A percentile compares a stretch with the other conserved stretches of the same genome.
Conservation (phyloP, 2,113 vertebrate species). For the Podilymbus podiceps region DNA sequence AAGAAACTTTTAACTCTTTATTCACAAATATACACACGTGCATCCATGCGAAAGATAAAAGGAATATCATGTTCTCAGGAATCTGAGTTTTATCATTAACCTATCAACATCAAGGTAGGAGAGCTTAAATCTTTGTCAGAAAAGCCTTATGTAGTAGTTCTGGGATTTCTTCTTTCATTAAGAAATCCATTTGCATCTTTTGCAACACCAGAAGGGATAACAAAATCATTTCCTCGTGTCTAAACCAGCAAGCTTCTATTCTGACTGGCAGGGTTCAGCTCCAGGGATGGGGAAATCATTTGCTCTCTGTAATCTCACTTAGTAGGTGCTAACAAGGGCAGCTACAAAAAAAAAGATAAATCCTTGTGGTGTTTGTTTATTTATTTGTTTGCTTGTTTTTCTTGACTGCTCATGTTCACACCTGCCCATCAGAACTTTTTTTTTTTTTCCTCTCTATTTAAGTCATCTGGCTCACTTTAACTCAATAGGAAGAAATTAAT, state of each 20-base stretch:
- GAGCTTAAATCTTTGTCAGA: background rate
- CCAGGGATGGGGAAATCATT: background rate
- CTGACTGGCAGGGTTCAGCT: background rate
- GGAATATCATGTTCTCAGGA: background rate
- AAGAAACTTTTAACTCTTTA: background rate
- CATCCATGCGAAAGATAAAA: background rate
- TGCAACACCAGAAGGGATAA: background rate
- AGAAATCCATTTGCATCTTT: background rate
- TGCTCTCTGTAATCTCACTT: background rate
- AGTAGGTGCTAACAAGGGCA: background rate
- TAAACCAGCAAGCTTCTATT: background rate
- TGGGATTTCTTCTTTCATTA: background rate
- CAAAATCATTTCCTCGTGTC: background rate
- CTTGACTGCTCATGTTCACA: background rate
- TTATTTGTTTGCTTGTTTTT: background rate
- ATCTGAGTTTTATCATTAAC: background rate
- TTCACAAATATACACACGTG: background rate
- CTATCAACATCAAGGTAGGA: background rate
- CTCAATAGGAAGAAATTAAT: background rate
- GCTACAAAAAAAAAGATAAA: background rate
- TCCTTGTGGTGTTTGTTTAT: background rate
- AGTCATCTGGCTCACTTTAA: background rate
- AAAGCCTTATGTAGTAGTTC: background rate
- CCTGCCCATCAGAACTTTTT: background rate
- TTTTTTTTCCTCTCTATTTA: background rate